Conservation (phyloP, 92 coral and sea anemone genomes). For the Zoanthus sansibaricus region DNA sequence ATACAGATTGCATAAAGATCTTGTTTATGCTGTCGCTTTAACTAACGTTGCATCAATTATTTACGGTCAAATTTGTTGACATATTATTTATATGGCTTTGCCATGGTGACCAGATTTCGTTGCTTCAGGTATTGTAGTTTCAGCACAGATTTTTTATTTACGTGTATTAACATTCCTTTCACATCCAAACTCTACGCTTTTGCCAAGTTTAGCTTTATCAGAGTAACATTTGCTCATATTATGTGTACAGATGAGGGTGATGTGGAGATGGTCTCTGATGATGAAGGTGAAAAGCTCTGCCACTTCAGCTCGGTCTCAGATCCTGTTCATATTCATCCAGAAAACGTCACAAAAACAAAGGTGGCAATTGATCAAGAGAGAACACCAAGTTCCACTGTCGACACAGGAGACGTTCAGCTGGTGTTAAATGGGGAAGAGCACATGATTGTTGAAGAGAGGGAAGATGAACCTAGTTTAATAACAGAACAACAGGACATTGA, state of each 20-base stretch:
- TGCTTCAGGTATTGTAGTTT: too few relatives aligned
- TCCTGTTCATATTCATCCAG: constrained; percentile 12
- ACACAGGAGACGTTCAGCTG: constrained; percentile 64
- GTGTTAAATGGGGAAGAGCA: constrained; percentile 71
- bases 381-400: constrained; percentile 62
- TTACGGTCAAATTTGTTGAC: too few relatives aligned
- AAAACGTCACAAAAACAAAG: neutral
- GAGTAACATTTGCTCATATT: neutral
- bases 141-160: too few relatives aligned
- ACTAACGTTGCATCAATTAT: too few relatives aligned
- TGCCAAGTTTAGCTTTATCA: neutral
- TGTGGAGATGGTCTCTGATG: constrained; percentile 77
- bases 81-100: too few relatives aligned
- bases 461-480: constrained; percentile 28
- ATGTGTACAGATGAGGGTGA: constrained; percentile 48
- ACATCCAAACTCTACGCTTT: too few relatives aligned
- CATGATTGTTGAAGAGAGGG: constrained; percentile 47
- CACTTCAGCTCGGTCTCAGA: constrained; percentile 11
- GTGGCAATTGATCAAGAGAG: neutral
- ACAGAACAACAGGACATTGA: constrained; percentile 1
- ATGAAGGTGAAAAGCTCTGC: constrained; percentile 45
- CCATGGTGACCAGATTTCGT: too few relatives aligned
- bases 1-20: too few relatives aligned
- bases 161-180: too few relatives aligned
- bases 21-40: too few relatives aligned